These are phyloP conservation scores for Thermophis baileyi DNA, from an alignment of 2,113 vertebrate genomes.

Conservation along the genomic window DNA sequence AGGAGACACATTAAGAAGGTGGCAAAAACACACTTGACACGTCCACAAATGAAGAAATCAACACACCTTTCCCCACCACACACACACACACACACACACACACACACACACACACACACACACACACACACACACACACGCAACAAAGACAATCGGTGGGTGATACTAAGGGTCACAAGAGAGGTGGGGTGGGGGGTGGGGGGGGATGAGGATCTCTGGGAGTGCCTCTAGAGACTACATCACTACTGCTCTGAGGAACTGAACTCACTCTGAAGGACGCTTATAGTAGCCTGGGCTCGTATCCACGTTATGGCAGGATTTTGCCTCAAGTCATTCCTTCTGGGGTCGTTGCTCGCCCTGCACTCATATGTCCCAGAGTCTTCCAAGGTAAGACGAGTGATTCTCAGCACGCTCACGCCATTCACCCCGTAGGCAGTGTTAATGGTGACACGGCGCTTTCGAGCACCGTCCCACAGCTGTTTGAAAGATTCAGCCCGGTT, in stretches of 20 bases:
- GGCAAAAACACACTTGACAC: conserved; percentile 59
- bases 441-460: conserved; percentile 94
- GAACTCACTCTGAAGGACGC: conserved; percentile 98
- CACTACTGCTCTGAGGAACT: conserved; percentile 77
- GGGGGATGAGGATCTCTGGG: conserved; percentile 59
- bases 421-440: conserved; percentile 94
- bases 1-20: conserved; percentile 57
- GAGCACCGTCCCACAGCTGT: conserved; percentile 96
- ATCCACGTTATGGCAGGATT: conserved; percentile 98
- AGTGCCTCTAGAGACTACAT: conserved; percentile 84
- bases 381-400: conserved; percentile 92
- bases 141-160: conserved; percentile 48
- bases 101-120: not conserved
- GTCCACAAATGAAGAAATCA: conserved; percentile 58
- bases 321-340: conserved; percentile 95
- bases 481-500: conserved; percentile 98
- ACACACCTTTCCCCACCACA: not conserved
- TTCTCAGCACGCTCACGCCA: conserved; percentile 93
- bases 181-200: not conserved
- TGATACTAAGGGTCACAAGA: not conserved
- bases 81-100: too few relatives aligned
- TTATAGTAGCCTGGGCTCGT: conserved; percentile 98
- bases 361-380: conserved; percentile 99
- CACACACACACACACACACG: not conserved
- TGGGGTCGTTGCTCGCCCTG: conserved; percentile 97